phyloP scores from a whole-genome alignment of 2,797 vertebrate species.

The Acanthopagrus latus region DNA sequence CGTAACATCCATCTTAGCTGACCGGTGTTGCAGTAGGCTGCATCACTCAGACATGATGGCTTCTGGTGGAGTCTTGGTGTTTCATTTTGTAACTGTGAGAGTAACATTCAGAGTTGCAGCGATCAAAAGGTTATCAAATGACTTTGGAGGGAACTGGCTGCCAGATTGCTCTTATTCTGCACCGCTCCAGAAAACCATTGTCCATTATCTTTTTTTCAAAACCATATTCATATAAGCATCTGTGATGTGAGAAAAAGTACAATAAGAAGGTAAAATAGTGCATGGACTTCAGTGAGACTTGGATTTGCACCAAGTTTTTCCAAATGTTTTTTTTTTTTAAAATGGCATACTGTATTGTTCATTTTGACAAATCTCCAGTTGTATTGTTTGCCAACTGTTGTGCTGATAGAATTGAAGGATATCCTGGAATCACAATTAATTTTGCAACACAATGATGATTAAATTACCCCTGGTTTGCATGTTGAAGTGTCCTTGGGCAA shows the following conservation, averaged over 20 bases:
- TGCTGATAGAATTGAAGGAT: not conserved
- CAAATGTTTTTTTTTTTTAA: not conserved
- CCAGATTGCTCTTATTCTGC: conserved; percentile 46
- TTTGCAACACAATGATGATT: not conserved
- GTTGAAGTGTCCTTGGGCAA: no score
- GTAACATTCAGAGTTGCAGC: conserved; percentile 48
- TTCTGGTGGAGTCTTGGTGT: conserved; percentile 60
- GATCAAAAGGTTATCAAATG: conserved; percentile 69
- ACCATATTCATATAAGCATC: conserved; percentile 28
- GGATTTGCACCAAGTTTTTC: not conserved
- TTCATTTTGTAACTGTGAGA: conserved; percentile 68
- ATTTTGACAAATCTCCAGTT: not conserved
- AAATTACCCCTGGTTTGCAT: no score
- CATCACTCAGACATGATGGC: conserved; percentile 64
- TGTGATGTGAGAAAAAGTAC: conserved; percentile 24
- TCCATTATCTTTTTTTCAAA: conserved; percentile 37
- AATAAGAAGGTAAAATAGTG: conserved; percentile 31
- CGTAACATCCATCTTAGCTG: conserved; percentile 53
- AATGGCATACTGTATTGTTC: not conserved
- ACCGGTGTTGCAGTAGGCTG: conserved; percentile 67
- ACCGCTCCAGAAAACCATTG: conserved; percentile 40
- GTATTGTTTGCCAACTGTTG: not conserved
- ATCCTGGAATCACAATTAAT: not conserved
- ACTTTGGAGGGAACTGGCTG: conserved; percentile 45
- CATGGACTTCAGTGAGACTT: conserved; percentile 5